phyloP scores from a whole-genome alignment of 1,140 invertebrate genomes.

The Uloborus diversus region DNA sequence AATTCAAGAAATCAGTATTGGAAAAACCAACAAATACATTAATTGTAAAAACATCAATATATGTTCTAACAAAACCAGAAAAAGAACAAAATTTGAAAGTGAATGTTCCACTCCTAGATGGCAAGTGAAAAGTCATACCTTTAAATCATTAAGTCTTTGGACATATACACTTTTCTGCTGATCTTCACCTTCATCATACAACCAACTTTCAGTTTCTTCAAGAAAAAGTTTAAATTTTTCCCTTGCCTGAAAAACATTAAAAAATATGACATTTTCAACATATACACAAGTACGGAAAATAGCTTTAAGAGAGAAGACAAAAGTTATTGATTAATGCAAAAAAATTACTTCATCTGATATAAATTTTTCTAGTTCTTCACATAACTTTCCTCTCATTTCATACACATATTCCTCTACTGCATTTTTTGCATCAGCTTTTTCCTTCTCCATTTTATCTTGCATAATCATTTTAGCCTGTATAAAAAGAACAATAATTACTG shows the following conservation, averaged over 20 bases:
- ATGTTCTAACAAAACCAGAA: not conserved
- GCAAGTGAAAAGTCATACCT: too few relatives aligned
- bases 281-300: not conserved
- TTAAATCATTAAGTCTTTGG: conserved; percentile 73
- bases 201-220: conserved; percentile 91
- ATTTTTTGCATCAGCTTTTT: conserved; percentile 93
- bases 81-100: not conserved
- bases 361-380: conserved; percentile 78
- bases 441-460: conserved; percentile 91
- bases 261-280: not conserved
- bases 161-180: conserved; percentile 84
- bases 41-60: not conserved
- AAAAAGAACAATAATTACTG: too few relatives aligned
- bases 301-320: too few relatives aligned
- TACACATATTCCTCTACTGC: conserved; percentile 98
- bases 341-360: conserved; percentile 75
- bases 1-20: not conserved
- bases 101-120: too few relatives aligned
- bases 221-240: conserved; percentile 75
- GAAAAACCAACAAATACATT: not conserved
- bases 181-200: conserved; percentile 88
- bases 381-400: conserved; percentile 87
- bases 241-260: conserved; percentile 65
- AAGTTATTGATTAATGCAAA: too few relatives aligned
- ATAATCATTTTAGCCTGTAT: conserved; percentile 76